These are phyloP conservation scores for Raja brachyura DNA, from an alignment of 2,113 vertebrate species.

Conservation along the genomic window DNA sequence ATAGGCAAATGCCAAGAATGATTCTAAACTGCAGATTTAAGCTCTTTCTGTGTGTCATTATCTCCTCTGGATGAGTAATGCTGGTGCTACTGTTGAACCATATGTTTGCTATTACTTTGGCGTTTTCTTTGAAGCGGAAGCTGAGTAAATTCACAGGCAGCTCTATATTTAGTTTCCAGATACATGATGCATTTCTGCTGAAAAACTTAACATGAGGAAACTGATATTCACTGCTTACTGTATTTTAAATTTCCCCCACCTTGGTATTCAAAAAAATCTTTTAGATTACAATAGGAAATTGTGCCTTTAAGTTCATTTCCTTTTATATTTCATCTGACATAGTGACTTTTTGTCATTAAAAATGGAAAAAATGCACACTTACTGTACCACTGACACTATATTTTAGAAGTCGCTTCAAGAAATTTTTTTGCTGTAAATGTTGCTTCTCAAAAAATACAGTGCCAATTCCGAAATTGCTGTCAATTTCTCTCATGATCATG, in stretches of 20 bases:
- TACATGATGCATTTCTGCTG: neutral
- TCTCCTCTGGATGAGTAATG: neutral
- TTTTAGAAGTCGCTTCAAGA: neutral
- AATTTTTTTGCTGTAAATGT: neutral
- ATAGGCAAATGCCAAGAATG: no score
- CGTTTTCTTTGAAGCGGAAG: conserved; percentile 12
- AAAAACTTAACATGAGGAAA: neutral
- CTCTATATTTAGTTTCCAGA: conserved; percentile 31
- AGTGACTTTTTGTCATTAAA: neutral
- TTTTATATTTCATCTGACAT: conserved; percentile 20
- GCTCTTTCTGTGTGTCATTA: conserved; percentile 21
- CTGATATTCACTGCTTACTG: neutral
- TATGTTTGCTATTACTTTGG: conserved; percentile 1
- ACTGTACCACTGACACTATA: neutral
- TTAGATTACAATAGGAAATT: conserved; percentile 6
- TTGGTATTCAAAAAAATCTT: conserved; percentile 15
- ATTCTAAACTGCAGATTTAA: neutral
- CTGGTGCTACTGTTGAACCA: neutral
- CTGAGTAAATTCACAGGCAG: conserved; percentile 11
- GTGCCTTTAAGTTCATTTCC: conserved; percentile 24
- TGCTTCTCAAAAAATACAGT: neutral
- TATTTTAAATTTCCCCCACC: neutral
- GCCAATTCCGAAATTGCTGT: no score
- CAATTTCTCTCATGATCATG: no score
- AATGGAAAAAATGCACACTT: neutral